Base-by-base conservation (phyloP, 1,140 invertebrate genomes). In the Pseudomyrmex pallidus region DNA sequence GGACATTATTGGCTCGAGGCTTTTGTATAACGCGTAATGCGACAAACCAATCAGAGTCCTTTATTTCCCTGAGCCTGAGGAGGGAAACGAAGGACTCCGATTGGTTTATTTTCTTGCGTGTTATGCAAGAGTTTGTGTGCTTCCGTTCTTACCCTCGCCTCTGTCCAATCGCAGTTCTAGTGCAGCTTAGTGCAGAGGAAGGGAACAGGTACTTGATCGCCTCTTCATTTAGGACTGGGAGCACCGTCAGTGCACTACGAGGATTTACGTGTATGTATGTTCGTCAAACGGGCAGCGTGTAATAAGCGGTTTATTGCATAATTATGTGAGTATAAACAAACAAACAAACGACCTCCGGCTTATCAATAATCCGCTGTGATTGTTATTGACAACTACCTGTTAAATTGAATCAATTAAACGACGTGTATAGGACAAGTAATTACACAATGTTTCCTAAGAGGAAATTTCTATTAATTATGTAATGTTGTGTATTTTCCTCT, bases 261-360 rank as follows among this genome's bases (percentile, higher is more conserved):
- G 4, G n/a, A n/a, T 35, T 35, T 35, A 35, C 5, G 35, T 35
- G 0, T 35, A 7, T 35, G 35, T 35, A 35, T 35, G 35, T 35
- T 35, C 35, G 35, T 35, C 5, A 3, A 7, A 35, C 35, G 35
- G 35, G 7, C 35, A 35, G 35, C 35, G 50, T 52, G 54, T 46
- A 56, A 61, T 72, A 80, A 80, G 72, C 20, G n/a, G 5, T 35
- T 80, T 80, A 50, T 72, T 57, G 76, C 64, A 80, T 56, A 72
- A 80, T 72, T 80, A 80, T 20, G 76, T 72, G 66, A 80, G 76
- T 80, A 80, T 80, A 72, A 61, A 70, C 66, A 80, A 80, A 66
- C 15, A 12, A 13, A 15, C 25, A 44, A 59, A 35, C 35, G 35
- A 35, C 0, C 15, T 35, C 15, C 54, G 52, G 35, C 12, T 48